phyloP scores from a whole-genome alignment of 1,140 invertebrate species.

The Nymphalis io region DNA sequence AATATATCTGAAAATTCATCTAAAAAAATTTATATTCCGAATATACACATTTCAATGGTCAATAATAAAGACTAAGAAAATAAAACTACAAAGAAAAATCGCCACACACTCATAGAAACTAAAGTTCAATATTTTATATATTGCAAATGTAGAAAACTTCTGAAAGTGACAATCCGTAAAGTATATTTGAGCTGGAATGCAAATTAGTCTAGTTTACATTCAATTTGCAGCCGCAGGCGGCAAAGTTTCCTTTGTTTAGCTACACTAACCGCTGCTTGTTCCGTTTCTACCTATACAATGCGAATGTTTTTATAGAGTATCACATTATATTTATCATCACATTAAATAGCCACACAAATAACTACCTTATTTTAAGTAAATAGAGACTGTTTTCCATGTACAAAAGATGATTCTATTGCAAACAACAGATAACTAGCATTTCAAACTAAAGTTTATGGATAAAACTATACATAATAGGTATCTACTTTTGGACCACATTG shows the following conservation, averaged over 20 bases:
- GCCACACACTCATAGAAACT: not conserved
- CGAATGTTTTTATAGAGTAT: slow-evolving; percentile 24
- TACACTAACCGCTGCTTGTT: slow-evolving; percentile 20
- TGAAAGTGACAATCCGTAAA: slow-evolving; percentile 29
- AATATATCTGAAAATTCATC: too few species aligned
- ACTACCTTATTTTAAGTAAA: slow-evolving; percentile 1
- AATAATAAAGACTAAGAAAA: too few species aligned
- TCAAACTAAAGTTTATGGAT: slow-evolving; percentile 30
- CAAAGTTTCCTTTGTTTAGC: slow-evolving; percentile 43
- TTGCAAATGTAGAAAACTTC: slow-evolving; percentile 23
- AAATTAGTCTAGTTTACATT: slow-evolving; percentile 50
- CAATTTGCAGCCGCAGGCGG: slow-evolving; percentile 42
- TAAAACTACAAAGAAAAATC: not conserved
- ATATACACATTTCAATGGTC: too few species aligned
- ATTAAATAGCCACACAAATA: not conserved
- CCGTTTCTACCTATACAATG: slow-evolving; percentile 21
- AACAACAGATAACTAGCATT: slow-evolving; percentile 28
- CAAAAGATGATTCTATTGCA: not conserved
- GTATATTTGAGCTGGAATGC: slow-evolving; percentile 37
- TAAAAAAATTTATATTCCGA: too few species aligned
- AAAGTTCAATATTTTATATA: not conserved
- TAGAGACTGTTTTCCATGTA: not conserved
- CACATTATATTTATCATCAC: slow-evolving; percentile 21
- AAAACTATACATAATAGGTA: slow-evolving; percentile 17
- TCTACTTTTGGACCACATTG: slow-evolving; percentile 12